Percentiles rank a stretch among this genome's conserved stretches.
phyloP scores from a whole-genome alignment of 2,797 vertebrate genomes.

The Triplophysa yarkandensis region DNA sequence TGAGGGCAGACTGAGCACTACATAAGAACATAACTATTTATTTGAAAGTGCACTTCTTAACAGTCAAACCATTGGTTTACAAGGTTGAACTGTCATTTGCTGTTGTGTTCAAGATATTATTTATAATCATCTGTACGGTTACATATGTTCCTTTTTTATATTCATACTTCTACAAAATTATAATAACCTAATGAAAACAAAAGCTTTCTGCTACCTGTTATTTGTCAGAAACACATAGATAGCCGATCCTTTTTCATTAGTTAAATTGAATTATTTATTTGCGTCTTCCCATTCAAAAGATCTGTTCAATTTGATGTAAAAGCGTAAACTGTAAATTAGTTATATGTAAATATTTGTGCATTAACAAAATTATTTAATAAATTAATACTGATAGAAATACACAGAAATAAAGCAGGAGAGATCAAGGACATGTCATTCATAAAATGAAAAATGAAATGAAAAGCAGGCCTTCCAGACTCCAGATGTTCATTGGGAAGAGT shows the following conservation, averaged over 20 bases:
- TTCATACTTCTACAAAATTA: background rate
- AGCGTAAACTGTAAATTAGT: background rate
- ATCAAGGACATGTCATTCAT: constrained; percentile 3
- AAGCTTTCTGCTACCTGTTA: background rate
- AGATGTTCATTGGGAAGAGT: constrained; percentile 37
- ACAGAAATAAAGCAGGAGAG: constrained; percentile 7
- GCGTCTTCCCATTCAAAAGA: background rate
- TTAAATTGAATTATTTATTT: background rate
- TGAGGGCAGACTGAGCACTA: constrained; percentile 42
- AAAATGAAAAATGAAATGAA: background rate
- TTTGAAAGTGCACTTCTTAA: background rate
- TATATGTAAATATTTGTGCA: too few species aligned
- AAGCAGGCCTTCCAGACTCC: constrained; percentile 4
- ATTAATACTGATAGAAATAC: too few species aligned
- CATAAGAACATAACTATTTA: background rate
- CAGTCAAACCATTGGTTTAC: background rate
- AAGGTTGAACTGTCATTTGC: background rate
- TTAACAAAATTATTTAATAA: too few species aligned
- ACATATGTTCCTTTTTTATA: background rate
- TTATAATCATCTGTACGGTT: background rate
- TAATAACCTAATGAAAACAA: background rate
- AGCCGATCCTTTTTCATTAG: background rate
- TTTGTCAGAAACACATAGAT: background rate
- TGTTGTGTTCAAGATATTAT: background rate
- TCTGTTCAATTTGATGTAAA: background rate